Evolutionary conservation across 1,140 invertebrate species (phyloP).

Genomic region (Lepeophtheirus salmonis): DNA sequence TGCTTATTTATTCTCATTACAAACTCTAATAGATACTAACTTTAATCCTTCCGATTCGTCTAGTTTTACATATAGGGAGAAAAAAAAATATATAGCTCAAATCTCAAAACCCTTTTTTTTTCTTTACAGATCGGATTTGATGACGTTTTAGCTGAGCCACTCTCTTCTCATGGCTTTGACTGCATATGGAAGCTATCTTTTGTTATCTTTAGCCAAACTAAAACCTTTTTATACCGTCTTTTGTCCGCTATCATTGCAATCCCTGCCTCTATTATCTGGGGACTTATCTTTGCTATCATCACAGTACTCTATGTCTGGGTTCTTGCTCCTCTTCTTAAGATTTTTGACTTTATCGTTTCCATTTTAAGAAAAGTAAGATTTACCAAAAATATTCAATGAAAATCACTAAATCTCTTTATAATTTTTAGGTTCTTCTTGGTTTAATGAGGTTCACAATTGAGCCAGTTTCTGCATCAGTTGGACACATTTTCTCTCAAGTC

Average conservation of each 20-base stretch:
- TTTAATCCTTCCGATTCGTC: no score
- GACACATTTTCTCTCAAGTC: no score
- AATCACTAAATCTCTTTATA: no score
- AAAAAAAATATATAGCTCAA: no score
- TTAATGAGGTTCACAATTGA: no score
- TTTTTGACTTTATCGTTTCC: conserved; percentile 24
- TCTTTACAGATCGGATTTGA: conserved; percentile 29
- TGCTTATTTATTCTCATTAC: no score
- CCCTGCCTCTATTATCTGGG: conserved; percentile 30
- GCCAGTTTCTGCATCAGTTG: no score
- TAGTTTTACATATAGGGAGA: no score
- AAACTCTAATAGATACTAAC: no score
- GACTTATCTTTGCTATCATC: conserved; percentile 29
- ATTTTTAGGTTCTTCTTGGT: no score
- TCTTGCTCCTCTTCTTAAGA: conserved; percentile 26
- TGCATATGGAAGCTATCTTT: conserved; percentile 30
- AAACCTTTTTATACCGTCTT: conserved; percentile 29
- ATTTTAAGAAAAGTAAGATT: conserved; percentile 24
- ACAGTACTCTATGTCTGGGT: conserved; percentile 29
- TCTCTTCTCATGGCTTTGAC: conserved; percentile 30
- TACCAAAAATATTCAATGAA: no score
- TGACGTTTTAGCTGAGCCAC: conserved; percentile 34
- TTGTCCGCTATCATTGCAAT: conserved; percentile 26
- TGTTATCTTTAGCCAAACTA: conserved; percentile 29
- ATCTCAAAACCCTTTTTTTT: no score